phyloP scores from a whole-genome alignment of 2,888 invertebrate species.

The Lathronympha strigana region DNA sequence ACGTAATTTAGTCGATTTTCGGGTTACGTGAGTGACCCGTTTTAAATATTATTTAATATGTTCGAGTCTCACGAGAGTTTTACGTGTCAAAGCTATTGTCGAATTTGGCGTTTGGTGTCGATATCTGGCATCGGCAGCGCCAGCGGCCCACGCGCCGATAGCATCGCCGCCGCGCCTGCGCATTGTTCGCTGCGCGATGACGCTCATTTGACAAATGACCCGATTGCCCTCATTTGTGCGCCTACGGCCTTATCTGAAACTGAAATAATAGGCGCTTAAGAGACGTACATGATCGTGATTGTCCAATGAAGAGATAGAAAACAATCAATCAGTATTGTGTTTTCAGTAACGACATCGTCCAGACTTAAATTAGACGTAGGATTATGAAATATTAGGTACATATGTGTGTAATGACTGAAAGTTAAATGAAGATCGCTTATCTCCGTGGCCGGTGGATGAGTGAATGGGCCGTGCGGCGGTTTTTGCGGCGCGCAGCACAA shows the following conservation, averaged over 20 bases:
- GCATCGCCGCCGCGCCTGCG: conserved; percentile 9
- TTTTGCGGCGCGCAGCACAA: conserved; percentile 14
- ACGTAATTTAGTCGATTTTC: too few species aligned
- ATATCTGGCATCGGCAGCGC: not conserved
- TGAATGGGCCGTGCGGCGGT: conserved; percentile 4
- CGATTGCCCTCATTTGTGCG: conserved; percentile 7
- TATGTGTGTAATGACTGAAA: conserved; percentile 1
- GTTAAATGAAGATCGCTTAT: conserved; percentile 13
- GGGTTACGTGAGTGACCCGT: too few species aligned
- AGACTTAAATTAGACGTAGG: not conserved
- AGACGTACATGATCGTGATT: not conserved
- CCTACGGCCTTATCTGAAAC: conserved; percentile 1
- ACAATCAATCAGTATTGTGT: not conserved
- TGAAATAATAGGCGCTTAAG: not conserved
- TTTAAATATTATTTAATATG: too few species aligned
- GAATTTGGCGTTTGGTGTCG: not conserved
- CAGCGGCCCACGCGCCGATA: conserved; percentile 5
- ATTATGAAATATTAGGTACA: not conserved
- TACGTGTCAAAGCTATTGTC: conserved; percentile 4
- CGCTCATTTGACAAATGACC: conserved; percentile 9
- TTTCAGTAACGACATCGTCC: not conserved
- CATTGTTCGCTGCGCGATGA: conserved; percentile 1
- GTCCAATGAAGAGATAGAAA: not conserved
- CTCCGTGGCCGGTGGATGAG: not conserved
- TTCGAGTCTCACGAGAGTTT: too few species aligned